Conservation (phyloP, 2,113 vertebrate species). For the Cavia porcellus region DNA sequence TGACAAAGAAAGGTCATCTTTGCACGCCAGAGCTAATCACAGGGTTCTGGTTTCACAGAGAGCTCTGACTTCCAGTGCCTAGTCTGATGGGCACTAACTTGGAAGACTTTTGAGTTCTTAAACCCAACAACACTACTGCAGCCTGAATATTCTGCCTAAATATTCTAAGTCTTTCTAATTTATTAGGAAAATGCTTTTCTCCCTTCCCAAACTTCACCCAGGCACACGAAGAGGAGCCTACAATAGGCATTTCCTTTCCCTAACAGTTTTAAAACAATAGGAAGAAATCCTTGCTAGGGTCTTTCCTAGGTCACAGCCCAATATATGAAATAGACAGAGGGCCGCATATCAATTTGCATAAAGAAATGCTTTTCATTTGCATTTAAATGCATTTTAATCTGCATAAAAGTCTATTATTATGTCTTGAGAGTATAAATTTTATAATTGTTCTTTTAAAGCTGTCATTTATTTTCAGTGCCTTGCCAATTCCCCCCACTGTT, state of each 20-base stretch:
- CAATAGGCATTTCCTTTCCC: neutral
- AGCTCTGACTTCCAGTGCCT: neutral
- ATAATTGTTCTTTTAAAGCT: conserved; percentile 80
- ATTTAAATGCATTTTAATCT: conserved; percentile 80
- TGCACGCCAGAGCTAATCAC: neutral
- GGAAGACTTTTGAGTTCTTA: neutral
- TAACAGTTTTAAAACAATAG: neutral
- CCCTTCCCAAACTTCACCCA: neutral
- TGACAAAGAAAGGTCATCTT: neutral
- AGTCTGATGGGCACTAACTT: neutral
- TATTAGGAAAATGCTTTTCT: neutral
- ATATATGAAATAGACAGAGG: conserved; percentile 63
- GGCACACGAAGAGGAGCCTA: neutral
- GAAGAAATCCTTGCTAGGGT: conserved; percentile 63
- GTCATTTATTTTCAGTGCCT: conserved; percentile 70
- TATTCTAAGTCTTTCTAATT: neutral
- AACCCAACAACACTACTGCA: neutral
- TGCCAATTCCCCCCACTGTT: neutral
- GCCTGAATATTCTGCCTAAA: neutral
- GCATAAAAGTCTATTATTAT: conserved; percentile 80
- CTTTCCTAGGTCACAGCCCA: conserved; percentile 79
- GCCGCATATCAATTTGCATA: conserved; percentile 72
- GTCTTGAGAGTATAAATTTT: conserved; percentile 75
- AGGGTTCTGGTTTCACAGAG: neutral
- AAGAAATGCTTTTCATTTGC: conserved; percentile 78